Evolutionary conservation across 1,140 invertebrate species (phyloP).

Genomic region (Zeugodacus cucurbitae): DNA sequence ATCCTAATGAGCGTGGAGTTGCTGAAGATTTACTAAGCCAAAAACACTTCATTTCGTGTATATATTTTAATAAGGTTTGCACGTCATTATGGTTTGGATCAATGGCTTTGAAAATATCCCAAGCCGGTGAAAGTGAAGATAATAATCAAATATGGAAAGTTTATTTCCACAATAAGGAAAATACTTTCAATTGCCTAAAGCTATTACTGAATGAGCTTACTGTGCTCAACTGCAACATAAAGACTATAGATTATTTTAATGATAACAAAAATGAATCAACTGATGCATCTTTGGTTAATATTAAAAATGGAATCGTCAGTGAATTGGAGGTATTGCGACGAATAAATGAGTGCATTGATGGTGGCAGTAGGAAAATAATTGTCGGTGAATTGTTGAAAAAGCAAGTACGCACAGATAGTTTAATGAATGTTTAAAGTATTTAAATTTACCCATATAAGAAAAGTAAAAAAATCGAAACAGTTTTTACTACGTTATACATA

Average conservation of each 20-base stretch:
- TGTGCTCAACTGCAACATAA: background rate
- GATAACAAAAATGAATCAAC: background rate
- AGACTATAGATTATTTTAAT: background rate
- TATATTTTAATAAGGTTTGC: background rate
- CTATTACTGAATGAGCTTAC: background rate
- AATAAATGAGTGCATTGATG: background rate
- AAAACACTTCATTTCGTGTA: background rate
- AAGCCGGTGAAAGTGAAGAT: background rate
- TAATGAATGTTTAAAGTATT: background rate
- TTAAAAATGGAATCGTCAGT: background rate
- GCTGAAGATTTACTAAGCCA: background rate
- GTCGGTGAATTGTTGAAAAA: background rate
- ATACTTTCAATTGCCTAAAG: background rate
- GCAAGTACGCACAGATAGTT: background rate
- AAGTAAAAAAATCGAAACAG: no score
- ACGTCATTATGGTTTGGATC: slow-evolving; percentile 18
- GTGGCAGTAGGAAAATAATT: background rate
- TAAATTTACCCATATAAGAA: no score
- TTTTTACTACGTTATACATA: no score
- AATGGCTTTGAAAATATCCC: background rate
- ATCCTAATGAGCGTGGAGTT: no score
- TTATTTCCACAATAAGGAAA: slow-evolving; percentile 7
- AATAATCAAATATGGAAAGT: background rate
- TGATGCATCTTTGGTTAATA: background rate
- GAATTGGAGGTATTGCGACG: background rate